A percentile compares a stretch with the other conserved stretches of the same genome.
phyloP scores from a whole-genome alignment of 2,113 vertebrate species.

The Actenoides lindsayi region DNA sequence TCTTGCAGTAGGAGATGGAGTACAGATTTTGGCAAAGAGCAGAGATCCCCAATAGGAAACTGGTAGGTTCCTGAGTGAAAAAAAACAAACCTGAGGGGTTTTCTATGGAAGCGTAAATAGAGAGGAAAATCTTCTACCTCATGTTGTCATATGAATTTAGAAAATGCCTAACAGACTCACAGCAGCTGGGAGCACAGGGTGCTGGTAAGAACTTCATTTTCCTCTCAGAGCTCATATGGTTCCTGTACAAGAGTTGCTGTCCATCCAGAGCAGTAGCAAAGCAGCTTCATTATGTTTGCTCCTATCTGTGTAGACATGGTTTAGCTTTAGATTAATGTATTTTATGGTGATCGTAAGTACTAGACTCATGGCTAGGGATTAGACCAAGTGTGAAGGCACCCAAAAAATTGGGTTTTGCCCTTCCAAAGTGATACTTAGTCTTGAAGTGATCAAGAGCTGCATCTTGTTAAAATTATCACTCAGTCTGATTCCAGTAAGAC shows the following conservation, averaged over 20 bases:
- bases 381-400: background rate
- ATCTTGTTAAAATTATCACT: background rate
- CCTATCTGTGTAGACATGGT: background rate
- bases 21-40: background rate
- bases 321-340: background rate
- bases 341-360: background rate
- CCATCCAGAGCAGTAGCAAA: background rate
- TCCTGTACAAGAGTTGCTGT: background rate
- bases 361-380: background rate
- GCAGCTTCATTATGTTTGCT: background rate
- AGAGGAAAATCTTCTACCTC: background rate
- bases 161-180: background rate
- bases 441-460: background rate
- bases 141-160: background rate
- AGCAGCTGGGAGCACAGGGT: background rate
- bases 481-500: background rate
- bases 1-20: background rate
- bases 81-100: background rate
- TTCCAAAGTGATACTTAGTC: background rate
- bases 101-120: background rate
- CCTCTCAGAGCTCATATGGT: background rate
- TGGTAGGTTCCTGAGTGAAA: background rate
- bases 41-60: background rate
- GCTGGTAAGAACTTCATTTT: background rate
- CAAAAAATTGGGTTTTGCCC: background rate